phyloP scores from a whole-genome alignment of 2,888 invertebrate genomes.

The Hyppa rectilinea region DNA sequence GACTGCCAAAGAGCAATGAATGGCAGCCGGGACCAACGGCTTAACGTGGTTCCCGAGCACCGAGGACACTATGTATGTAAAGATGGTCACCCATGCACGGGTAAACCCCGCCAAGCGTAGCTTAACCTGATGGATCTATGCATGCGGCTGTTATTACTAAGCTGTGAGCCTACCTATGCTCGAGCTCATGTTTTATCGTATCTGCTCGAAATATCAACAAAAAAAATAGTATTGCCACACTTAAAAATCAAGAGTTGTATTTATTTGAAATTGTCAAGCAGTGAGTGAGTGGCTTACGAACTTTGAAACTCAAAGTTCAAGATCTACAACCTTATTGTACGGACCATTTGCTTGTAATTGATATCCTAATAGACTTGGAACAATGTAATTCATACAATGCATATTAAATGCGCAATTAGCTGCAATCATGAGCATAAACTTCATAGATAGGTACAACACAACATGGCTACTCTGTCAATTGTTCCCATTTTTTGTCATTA shows the following conservation, averaged over 20 bases:
- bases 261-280: too few relatives aligned
- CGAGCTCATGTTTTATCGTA: neutral
- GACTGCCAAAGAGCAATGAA: too few relatives aligned
- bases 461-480: neutral
- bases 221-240: neutral
- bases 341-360: slow-evolving; percentile 30
- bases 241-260: neutral
- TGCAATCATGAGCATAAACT: slow-evolving; percentile 8
- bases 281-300: neutral
- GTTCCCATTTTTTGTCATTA: neutral
- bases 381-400: slow-evolving; percentile 40
- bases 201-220: neutral
- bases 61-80: too few relatives aligned
- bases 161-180: too few relatives aligned
- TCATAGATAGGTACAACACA: neutral
- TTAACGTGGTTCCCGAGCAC: too few relatives aligned
- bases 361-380: slow-evolving; percentile 38
- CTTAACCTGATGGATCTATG: too few relatives aligned
- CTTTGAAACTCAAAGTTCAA: slow-evolving; percentile 5
- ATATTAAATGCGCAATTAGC: slow-evolving; percentile 44
- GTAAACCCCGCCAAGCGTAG: too few relatives aligned
- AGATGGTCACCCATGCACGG: too few relatives aligned
- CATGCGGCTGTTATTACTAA: too few relatives aligned
- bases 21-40: too few relatives aligned
- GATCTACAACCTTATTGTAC: slow-evolving; percentile 1